Evolutionary conservation across 2,113 vertebrate species (phyloP).

Genomic region (Excalfactoria chinensis): DNA sequence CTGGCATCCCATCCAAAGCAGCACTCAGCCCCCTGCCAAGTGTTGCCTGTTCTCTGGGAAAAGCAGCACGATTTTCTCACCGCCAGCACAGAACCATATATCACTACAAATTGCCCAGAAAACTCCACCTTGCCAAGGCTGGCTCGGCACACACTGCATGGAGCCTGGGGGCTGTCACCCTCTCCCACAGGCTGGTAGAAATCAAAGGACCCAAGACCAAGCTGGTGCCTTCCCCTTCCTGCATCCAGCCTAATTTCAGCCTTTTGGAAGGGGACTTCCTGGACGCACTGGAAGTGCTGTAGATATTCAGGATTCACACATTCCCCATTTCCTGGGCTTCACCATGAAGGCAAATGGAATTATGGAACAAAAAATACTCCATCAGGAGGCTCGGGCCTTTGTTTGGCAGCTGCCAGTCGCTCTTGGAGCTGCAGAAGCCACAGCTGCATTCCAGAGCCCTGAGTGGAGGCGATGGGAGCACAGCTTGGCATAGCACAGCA

Average conservation of each 20-base stretch:
- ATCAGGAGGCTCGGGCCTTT: background rate
- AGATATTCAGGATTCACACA: background rate
- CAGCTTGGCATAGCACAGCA: rapidly evolving
- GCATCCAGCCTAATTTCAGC: background rate
- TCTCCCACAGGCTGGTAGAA: background rate
- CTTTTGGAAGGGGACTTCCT: background rate
- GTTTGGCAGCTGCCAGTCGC: background rate
- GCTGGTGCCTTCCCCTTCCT: background rate
- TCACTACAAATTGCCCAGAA: background rate
- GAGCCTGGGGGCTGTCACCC: background rate
- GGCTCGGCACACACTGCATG: background rate
- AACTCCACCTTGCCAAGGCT: background rate
- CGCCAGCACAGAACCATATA: background rate
- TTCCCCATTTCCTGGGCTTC: background rate
- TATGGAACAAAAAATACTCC: background rate
- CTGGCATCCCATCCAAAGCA: background rate
- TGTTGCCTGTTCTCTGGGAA: background rate
- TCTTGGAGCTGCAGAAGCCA: rapidly evolving
- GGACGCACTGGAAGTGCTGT: background rate
- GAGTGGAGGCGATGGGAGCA: background rate
- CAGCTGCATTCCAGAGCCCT: rapidly evolving
- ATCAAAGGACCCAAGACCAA: background rate
- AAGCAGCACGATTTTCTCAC: background rate
- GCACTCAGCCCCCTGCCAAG: background rate
- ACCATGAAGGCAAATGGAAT: background rate